These are phyloP conservation scores for Metridium senile DNA, from an alignment of 92 coral and sea anemone species.

Conservation along the genomic window DNA sequence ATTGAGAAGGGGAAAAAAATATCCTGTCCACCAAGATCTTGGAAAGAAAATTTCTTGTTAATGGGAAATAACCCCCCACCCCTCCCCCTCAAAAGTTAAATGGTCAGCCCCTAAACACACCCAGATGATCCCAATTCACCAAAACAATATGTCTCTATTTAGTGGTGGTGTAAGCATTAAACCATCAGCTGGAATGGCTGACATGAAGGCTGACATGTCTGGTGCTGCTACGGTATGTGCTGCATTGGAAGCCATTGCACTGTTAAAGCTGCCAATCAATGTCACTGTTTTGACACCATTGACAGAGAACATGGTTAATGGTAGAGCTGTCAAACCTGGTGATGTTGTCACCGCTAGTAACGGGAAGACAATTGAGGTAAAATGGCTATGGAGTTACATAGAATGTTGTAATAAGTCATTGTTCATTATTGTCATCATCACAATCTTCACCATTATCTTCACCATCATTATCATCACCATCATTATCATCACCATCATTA, in stretches of 20 bases:
- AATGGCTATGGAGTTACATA: not conserved
- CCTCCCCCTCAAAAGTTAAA: too few relatives aligned
- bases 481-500: too few relatives aligned
- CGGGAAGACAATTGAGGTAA: slow-evolving; percentile 96
- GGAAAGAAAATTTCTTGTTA: too few relatives aligned
- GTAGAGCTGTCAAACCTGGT: slow-evolving; percentile 87
- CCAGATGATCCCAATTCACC: too few relatives aligned
- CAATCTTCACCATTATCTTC: too few relatives aligned
- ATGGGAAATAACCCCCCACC: too few relatives aligned
- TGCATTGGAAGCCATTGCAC: slow-evolving; percentile 86
- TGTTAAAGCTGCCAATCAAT: slow-evolving; percentile 84
- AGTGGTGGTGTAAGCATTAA: slow-evolving; percentile 97
- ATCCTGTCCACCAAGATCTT: too few relatives aligned
- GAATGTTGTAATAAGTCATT: not conserved
- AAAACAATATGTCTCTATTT: not conserved
- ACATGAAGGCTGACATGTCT: slow-evolving; percentile 97
- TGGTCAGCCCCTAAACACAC: too few relatives aligned
- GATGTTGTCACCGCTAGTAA: slow-evolving; percentile 94
- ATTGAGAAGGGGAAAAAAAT: too few relatives aligned
- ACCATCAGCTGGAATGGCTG: slow-evolving; percentile 81
- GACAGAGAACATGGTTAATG: slow-evolving; percentile 96
- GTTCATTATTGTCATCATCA: not conserved
- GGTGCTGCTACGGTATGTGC: slow-evolving; percentile 96
- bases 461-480: too few relatives aligned
- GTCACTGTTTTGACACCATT: slow-evolving; percentile 82